Evolutionary conservation across 2,888 invertebrate species (phyloP).

Genomic region (Sinopyrophorus schimmeli): DNA sequence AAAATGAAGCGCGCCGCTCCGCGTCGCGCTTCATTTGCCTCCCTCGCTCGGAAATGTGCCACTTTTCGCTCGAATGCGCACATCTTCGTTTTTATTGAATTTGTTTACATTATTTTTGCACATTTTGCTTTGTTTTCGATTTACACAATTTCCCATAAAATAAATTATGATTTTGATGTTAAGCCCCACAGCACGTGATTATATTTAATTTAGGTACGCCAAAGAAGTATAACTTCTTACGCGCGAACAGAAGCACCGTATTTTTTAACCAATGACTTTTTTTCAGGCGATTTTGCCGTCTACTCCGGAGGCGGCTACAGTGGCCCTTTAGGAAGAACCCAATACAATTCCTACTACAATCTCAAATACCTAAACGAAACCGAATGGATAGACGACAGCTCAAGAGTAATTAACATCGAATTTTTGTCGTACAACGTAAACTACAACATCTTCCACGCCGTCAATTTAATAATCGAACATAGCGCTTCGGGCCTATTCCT

Average conservation of each 20-base stretch:
- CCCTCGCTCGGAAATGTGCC: too few relatives aligned
- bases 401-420: constrained; percentile 35
- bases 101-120: too few relatives aligned
- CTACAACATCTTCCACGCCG: constrained; percentile 34
- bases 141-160: background rate
- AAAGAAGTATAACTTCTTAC: too few relatives aligned
- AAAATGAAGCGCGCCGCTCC: too few relatives aligned
- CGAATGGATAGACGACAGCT: constrained; percentile 33
- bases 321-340: constrained; percentile 28
- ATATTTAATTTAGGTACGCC: too few relatives aligned
- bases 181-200: too few relatives aligned
- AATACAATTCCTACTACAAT: constrained; percentile 31
- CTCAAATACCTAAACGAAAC: constrained; percentile 24
- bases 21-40: too few relatives aligned
- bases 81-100: too few relatives aligned
- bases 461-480: constrained; percentile 33
- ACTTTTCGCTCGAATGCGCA: too few relatives aligned
- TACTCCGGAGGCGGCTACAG: constrained; percentile 37
- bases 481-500: constrained; percentile 30
- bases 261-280: background rate
- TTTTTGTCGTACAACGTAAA: constrained; percentile 37
- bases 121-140: too few relatives aligned
- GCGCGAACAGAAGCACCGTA: too few relatives aligned
- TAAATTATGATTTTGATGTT: too few relatives aligned
- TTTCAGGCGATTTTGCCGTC: constrained; percentile 26